Base-by-base conservation (phyloP, 92 coral and sea anemone genomes). In the Parazoanthus darwini region DNA sequence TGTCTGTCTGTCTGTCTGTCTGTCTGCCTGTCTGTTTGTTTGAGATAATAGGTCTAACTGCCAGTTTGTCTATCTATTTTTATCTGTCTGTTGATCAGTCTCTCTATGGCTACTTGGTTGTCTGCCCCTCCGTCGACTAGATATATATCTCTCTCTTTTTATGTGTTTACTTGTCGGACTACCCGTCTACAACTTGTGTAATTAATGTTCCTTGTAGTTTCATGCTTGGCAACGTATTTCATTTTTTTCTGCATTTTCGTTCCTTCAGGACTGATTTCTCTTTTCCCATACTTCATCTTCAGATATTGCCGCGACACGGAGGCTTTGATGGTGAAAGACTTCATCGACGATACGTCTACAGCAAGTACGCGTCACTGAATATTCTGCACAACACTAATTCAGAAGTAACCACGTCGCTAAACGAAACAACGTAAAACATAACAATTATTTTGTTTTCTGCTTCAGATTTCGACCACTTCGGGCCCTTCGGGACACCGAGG, bases 381-480 rank as follows among this genome's bases (percentile, higher is more conserved):
- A 2, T 11, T 54, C 20, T 13, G 14, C 18, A 54, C 59, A 48
- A 10, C 4, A 13, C 2, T 54, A 13, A 54, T 54, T 54, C 59
- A 54, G 59, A 54, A 54, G 18, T 54, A 13, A 54, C 81, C 48
- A 18, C 10, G 25, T 48, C 66, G 11, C 22, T 2, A 81, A 8
- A 43, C 29, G 1, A 36, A 1, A 22, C 78, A 50, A 22, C 25
- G 46, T 2, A 9, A 54, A 81, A 2, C 11, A 6, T 43, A 38
- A 56, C 36, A 46, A 38, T 43, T 3, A 20, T 25, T 22, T 7
- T 8, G 0, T 26, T 3, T 14, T 51, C 7, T 42, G 29, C 25
- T 26, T 9, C 67, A 96, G 98, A 82, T 96, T 95, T 86, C 94
- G 95, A 59, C 95, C 98, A 4, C 89, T 95, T 71, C 96, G 98